Percentiles rank a stretch among this genome's conserved stretches.
These are phyloP conservation scores for Cosmopolites sordidus DNA, from an alignment of 2,888 invertebrate genomes.

Conservation along the genomic window DNA sequence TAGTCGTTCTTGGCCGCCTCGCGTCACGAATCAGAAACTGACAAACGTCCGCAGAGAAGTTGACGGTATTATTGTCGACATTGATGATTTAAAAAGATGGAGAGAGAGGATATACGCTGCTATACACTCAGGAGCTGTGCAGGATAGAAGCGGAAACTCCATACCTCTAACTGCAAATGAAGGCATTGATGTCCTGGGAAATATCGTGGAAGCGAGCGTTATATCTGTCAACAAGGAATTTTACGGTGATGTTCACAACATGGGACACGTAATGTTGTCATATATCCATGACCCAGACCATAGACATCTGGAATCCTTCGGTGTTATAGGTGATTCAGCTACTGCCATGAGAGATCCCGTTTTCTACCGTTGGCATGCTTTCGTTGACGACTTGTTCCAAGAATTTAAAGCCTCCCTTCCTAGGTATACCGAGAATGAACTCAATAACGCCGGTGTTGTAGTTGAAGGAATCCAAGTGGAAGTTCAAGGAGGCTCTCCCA, in stretches of 20 bases:
- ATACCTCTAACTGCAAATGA: slow-evolving; percentile 59
- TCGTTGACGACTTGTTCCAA: slow-evolving; percentile 73
- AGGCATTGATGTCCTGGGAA: slow-evolving; percentile 69
- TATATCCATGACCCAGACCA: slow-evolving; percentile 79
- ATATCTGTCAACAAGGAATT: slow-evolving; percentile 64
- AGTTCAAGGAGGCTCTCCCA: slow-evolving; percentile 49
- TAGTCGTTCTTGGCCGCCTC: slow-evolving; percentile 69
- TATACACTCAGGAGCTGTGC: slow-evolving; percentile 60
- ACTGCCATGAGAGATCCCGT: slow-evolving; percentile 84
- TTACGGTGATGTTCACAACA: slow-evolving; percentile 80
- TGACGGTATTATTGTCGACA: slow-evolving; percentile 62
- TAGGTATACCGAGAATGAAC: slow-evolving; percentile 58
- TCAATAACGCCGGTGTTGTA: slow-evolving; percentile 61
- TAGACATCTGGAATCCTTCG: slow-evolving; percentile 69
- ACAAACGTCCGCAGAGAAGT: slow-evolving; percentile 62
- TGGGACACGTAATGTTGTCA: slow-evolving; percentile 74
- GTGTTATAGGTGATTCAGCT: slow-evolving; percentile 80
- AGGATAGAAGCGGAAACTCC: slow-evolving; percentile 55
- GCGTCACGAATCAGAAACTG: slow-evolving; percentile 56
- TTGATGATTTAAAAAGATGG: slow-evolving; percentile 70
- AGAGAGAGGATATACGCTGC: slow-evolving; percentile 67
- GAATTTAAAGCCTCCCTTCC: slow-evolving; percentile 68
- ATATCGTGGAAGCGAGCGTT: slow-evolving; percentile 70
- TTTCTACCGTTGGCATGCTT: slow-evolving; percentile 83
- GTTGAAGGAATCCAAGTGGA: slow-evolving; percentile 57